Percentiles rank a stretch among this genome's conserved stretches.
These are phyloP conservation scores for Pachycephus smyrnensis DNA, from an alignment of 2,888 invertebrate genomes.

Conservation along the genomic window DNA sequence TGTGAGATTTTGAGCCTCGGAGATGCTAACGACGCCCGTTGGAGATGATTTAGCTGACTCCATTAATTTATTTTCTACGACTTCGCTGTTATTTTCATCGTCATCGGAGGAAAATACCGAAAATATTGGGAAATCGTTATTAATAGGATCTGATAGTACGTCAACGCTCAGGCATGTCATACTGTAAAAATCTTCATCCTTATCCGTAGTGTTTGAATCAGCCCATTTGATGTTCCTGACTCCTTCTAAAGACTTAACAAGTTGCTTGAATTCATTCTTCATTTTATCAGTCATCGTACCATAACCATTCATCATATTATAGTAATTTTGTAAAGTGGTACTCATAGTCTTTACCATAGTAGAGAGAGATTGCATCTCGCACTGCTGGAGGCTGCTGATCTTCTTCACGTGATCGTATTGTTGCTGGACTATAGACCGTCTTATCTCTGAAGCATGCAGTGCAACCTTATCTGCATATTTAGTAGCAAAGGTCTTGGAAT, in stretches of 20 bases:
- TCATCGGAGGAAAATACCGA: conserved; percentile 30
- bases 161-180: conserved; percentile 51
- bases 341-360: conserved; percentile 71
- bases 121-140: conserved; percentile 41
- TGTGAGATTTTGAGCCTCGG: conserved; percentile 32
- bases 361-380: conserved; percentile 70
- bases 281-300: conserved; percentile 72
- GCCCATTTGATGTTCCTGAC: conserved; percentile 74
- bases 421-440: conserved; percentile 55
- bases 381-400: conserved; percentile 67
- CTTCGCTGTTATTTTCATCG: conserved; percentile 11
- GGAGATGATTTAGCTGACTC: not conserved
- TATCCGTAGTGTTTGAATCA: conserved; percentile 61
- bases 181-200: conserved; percentile 49
- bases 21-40: not conserved
- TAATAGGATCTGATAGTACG: conserved; percentile 47
- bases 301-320: conserved; percentile 72
- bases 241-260: conserved; percentile 73
- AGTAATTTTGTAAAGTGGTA: conserved; percentile 71
- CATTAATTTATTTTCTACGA: conserved; percentile 9
- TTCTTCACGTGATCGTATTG: conserved; percentile 67
- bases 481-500: conserved; percentile 40
- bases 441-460: conserved; percentile 47
- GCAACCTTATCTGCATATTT: conserved; percentile 43
- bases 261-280: conserved; percentile 71